Base-by-base conservation (phyloP, 1,140 invertebrate genomes). In the Paralvinella palmiformis region DNA sequence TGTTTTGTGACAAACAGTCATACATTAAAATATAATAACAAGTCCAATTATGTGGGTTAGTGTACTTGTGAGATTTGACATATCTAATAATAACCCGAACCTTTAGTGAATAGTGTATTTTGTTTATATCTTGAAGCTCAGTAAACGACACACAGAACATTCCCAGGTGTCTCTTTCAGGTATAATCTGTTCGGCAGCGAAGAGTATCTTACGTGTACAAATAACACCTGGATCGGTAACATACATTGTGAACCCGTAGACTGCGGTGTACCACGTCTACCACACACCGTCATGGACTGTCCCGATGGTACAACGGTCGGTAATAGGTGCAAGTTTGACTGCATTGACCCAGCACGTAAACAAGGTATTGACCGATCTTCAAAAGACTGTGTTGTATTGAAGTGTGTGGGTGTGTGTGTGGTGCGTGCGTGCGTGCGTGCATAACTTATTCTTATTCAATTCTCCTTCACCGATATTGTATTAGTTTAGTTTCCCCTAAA, bases 261-360 rank as follows among this genome's bases (percentile, higher is more conserved):
- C 33, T 74, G 73, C 53, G 65, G 67, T 10, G 35, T 35, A 13
- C 68, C 72, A 7, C 15, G 52, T 2, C 67, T 75, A n/a, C 68
- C 67, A 17, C 59, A 65, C 63, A 65, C 68, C 6, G 45, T 57
- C 10, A 31, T 68, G 7, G 35, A 59, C 15, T 73, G 73, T 53
- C 65, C 63, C 2, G 53, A 64, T 24, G 71, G 71, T 22, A 71
- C 69, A 7, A 57, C 53, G 10, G 68, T 52, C 41, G 58, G 64
- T 17, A 59, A 65, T 1, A 61, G 63, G 10, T 73, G 73, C 55
- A 62, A 59, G 15, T 72, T 73, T 59, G 69, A 62, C 20, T 75
- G 72, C 53, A 66, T 63, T 7, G 56, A 56, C n/a, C 72, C 73
- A 15, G 69, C 72, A n/a, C 48, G 37, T n/a, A 48, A 66, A 27